A percentile compares a stretch with the other conserved stretches of the same genome.
Conservation (phyloP, 2,113 vertebrate genomes). For the Kobus ellipsiprymnus region DNA sequence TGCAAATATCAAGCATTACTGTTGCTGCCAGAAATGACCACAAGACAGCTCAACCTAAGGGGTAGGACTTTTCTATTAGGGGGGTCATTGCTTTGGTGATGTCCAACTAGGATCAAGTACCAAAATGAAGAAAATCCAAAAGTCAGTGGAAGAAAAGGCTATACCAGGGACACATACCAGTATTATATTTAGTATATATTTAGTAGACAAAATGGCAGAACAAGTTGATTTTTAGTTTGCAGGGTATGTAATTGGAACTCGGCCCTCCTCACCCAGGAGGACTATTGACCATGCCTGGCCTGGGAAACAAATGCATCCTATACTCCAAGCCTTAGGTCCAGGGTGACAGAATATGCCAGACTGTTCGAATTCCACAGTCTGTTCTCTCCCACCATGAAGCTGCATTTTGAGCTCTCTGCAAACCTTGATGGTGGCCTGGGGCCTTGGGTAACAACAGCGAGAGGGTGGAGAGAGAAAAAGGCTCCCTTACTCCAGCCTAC, state of each 20-base stretch:
- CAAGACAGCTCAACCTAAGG: neutral
- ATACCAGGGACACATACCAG: neutral
- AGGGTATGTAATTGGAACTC: neutral
- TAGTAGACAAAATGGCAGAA: neutral
- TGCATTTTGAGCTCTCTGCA: neutral
- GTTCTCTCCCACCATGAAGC: too few relatives aligned
- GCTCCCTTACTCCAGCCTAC: neutral
- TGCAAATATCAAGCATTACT: neutral
- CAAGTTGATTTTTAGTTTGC: neutral
- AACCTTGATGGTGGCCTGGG: neutral
- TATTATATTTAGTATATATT: neutral
- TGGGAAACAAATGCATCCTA: neutral
- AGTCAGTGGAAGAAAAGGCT: slow-evolving; percentile 15
- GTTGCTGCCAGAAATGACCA: neutral
- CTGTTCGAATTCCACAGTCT: neutral
- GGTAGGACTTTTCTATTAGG: neutral
- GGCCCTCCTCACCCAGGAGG: neutral
- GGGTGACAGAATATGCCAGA: neutral
- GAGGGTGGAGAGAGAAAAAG: neutral
- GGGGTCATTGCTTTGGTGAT: neutral
- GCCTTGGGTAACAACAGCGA: neutral
- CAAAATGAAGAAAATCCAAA: slow-evolving; percentile 31
- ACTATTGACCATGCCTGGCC: neutral
- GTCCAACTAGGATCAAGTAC: neutral
- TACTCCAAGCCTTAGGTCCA: neutral